Base-by-base conservation (phyloP, 2,888 invertebrate species). In the Heliconius hortense region DNA sequence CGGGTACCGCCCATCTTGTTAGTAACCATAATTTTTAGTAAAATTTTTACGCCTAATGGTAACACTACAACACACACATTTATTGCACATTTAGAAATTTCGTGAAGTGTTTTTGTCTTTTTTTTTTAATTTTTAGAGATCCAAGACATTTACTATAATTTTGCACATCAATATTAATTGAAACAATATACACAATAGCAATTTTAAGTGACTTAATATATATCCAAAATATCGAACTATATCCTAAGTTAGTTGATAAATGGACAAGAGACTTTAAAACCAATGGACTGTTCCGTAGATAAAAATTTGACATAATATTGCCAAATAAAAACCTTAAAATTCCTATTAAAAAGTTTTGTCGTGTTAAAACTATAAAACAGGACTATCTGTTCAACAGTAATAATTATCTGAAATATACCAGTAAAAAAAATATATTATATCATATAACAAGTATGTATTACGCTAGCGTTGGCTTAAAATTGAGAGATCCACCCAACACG, bases 81-180 rank as follows among this genome's bases (percentile, higher is more conserved):
- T 94, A 94, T 94, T 94, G 94, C 94, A 94, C 94, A 94, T 94
- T 94, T 93, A 94, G 94, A 94, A 94, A 92, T 92, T 94, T 92
- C 88, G 87, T 93, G 93, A 94, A 93, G 90, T 94, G 88, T 93
- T 93, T 93, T 93, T 93, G 90, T 92, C 90, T 92, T 93, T 94
- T 93, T 81, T 92, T 91, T 88, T 79, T 91, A 89, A 91, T 90
- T 92, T 93, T 93, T 93, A 92, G 91, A 93, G 92, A 93, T 93
- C 93, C 93, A 93, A 94, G 93, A 94, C 93, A 92, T 93, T 92
- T 91, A 93, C 90, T 93, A 94, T 93, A 93, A 93, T 92, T 93
- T 94, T 93, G 93, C 94, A 94, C 94, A 94, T 91, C 93, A 85
- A 94, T 90, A 90, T 90, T 90, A 85, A 90, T 88, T 88, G 90